Base-by-base conservation (phyloP, 1,140 invertebrate genomes). In the Ips nitidus region DNA sequence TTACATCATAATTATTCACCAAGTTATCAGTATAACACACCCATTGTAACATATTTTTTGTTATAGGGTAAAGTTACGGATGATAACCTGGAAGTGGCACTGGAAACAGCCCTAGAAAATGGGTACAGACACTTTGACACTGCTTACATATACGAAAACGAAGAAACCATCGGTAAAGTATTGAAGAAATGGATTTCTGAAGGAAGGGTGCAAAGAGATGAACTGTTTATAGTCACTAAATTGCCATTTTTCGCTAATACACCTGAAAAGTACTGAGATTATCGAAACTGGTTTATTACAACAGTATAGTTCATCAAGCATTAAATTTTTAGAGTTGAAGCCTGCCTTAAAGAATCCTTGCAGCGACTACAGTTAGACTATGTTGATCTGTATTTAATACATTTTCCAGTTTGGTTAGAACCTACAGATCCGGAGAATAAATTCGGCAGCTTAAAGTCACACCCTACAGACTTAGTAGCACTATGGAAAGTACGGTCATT, bases 121-220 rank as follows among this genome's bases (percentile, higher is more conserved):
- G 87, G 91, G 5, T 93, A 92, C 74, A 84, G 90, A 47, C 92
- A 92, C 72, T 91, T 94, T 66, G 92, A 94, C 77, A 92, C 91
- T 6, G 92, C 92, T 41, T 89, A 88, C 71, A 88, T 89, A 78
- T 94, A 94, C 76, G 85, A 87, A 69, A 95, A 94, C 78, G 93
- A 94, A 81, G 84, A 86, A 68, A 86, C 87, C 3, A 92, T 94
- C 76, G 93, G 93, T 22, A 85, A 84, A 55, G 88, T 89, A 52
- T 81, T 94, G 6, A 88, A 90, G 74, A 84, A 88, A 77, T 92
- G 90, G 89, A 82, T 94, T 56, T 80, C 86, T 65, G 83, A 86
- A 52, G 89, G 89, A 22, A 86, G 86, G 77, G 81, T 92, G 2
- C 89, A 86, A 71, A 84, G 76, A 73, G 45, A 73, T n/a, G 91